A percentile compares a stretch with the other conserved stretches of the same genome.
These are phyloP conservation scores for Forbesichthys papilliferus DNA, from an alignment of 2,113 vertebrate genomes.

Conservation along the genomic window DNA sequence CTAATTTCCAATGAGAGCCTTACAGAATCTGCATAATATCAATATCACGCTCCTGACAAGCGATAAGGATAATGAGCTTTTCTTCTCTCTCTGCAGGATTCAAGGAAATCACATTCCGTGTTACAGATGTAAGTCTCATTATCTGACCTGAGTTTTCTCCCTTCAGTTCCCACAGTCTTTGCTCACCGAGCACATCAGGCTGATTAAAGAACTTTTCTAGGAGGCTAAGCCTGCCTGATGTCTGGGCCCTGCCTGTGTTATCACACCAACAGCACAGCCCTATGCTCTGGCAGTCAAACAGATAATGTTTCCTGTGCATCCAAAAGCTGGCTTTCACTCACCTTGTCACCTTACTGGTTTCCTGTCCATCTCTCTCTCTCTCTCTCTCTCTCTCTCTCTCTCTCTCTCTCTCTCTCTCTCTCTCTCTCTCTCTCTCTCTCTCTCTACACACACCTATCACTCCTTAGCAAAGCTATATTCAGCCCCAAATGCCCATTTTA, in stretches of 20 bases:
- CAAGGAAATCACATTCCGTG: conserved; percentile 64
- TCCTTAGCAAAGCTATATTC: background rate
- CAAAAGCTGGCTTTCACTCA: conserved; percentile 36
- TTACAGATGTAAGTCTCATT: conserved; percentile 73
- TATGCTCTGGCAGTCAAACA: conserved; percentile 48
- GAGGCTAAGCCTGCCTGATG: conserved; percentile 65
- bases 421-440: too few species aligned
- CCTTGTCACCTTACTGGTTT: conserved; percentile 38
- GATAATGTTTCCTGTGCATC: conserved; percentile 50
- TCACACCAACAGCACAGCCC: conserved; percentile 52
- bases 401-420: background rate
- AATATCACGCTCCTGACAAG: conserved; percentile 61
- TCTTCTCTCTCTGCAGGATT: conserved; percentile 54
- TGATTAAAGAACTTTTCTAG: conserved; percentile 69
- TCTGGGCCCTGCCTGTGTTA: conserved; percentile 39
- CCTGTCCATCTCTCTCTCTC: conserved; percentile 17
- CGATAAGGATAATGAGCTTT: conserved; percentile 76
- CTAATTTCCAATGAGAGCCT: conserved; percentile 57
- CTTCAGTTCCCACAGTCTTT: conserved; percentile 71
- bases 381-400: conserved; percentile 8
- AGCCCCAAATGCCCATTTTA: too few species aligned
- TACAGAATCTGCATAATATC: conserved; percentile 66
- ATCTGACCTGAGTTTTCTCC: conserved; percentile 71
- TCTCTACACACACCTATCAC: background rate
- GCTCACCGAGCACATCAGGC: conserved; percentile 64